Evolutionary conservation across 1,140 invertebrate species (phyloP).

Genomic region (Brachionus asplanchnoidis): DNA sequence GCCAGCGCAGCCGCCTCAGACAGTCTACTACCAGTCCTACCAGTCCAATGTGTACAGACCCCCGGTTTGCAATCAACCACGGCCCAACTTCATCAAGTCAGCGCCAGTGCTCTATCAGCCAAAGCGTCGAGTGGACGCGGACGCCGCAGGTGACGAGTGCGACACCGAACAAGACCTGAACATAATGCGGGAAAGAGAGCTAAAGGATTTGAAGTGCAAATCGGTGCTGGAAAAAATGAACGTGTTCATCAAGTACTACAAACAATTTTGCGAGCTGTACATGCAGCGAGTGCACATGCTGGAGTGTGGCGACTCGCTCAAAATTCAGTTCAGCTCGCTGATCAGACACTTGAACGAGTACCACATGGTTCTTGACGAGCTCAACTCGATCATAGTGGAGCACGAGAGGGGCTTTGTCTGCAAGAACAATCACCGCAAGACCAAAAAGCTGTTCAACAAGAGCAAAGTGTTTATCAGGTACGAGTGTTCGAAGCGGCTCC

Average conservation of each 20-base stretch:
- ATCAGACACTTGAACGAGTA: slow-evolving; percentile 19
- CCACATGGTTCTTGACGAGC: not conserved
- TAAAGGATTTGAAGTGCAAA: not conserved
- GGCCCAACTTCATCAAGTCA: not conserved
- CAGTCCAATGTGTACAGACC: not conserved
- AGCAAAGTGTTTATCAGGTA: slow-evolving; percentile 31
- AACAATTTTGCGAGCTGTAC: slow-evolving; percentile 9
- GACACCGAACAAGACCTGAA: slow-evolving; percentile 29
- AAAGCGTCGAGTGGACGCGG: not conserved
- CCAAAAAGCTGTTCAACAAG: slow-evolving; percentile 26
- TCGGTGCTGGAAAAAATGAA: slow-evolving; percentile 34
- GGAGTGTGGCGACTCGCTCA: not conserved
- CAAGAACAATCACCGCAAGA: slow-evolving; percentile 39
- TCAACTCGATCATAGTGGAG: slow-evolving; percentile 16
- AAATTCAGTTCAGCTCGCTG: slow-evolving; percentile 12
- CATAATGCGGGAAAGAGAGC: slow-evolving; percentile 18
- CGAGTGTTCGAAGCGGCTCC: slow-evolving; percentile 17
- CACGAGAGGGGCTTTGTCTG: slow-evolving; percentile 4
- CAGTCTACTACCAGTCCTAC: slow-evolving; percentile 12
- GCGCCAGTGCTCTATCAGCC: not conserved
- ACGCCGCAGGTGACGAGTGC: not conserved
- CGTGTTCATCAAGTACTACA: slow-evolving; percentile 33
- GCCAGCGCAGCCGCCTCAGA: not conserved
- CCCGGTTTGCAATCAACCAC: not conserved
- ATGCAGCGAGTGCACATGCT: slow-evolving; percentile 2